Percentiles rank a stretch among this genome's conserved stretches.
Conservation (phyloP, 2,888 invertebrate species). For the Trichacis sp. region DNA sequence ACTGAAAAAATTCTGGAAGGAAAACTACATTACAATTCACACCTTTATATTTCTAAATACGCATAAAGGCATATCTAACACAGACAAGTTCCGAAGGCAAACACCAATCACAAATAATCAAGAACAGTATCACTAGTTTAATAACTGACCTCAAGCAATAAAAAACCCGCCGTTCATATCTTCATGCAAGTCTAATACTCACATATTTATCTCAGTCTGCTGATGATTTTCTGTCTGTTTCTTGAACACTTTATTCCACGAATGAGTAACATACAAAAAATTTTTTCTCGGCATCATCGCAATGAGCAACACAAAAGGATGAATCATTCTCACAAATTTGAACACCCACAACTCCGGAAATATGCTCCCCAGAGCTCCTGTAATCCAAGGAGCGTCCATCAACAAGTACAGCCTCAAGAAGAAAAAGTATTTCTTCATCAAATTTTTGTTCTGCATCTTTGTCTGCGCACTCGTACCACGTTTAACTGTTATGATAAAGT, state of each 20-base stretch:
- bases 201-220: too few relatives aligned
- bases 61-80: too few relatives aligned
- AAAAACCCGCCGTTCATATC: too few relatives aligned
- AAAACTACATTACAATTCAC: too few relatives aligned
- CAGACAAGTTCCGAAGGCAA: too few relatives aligned
- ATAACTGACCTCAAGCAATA: too few relatives aligned
- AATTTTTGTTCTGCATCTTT: conserved; percentile 43
- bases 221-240: too few relatives aligned
- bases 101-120: too few relatives aligned
- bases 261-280: conserved; percentile 6
- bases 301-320: conserved; percentile 54
- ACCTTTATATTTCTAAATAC: too few relatives aligned
- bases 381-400: conserved; percentile 56
- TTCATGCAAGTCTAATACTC: too few relatives aligned
- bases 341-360: conserved; percentile 56
- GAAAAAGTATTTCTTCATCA: conserved; percentile 50
- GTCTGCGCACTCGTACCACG: conserved; percentile 40
- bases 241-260: neutral
- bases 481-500: conserved; percentile 49
- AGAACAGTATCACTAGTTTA: too few relatives aligned
- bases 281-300: conserved; percentile 53
- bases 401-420: conserved; percentile 53
- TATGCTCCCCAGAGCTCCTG: conserved; percentile 52
- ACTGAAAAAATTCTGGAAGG: too few relatives aligned
- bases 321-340: conserved; percentile 55